Base-by-base conservation (phyloP, 2,113 vertebrate species). In the Zonotrichia leucophrys region DNA sequence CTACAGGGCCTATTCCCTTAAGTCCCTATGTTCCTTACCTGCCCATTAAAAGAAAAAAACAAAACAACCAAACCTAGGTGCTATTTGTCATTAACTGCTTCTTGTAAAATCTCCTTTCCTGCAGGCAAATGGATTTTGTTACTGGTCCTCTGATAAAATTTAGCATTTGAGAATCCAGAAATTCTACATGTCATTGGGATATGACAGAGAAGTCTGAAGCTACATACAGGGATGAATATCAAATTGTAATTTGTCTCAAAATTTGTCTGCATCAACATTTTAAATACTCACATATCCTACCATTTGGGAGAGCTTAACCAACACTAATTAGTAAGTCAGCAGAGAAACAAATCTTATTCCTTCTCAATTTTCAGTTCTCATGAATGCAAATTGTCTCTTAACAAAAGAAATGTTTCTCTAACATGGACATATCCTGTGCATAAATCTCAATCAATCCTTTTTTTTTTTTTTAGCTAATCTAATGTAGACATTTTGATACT, bases 331-430 rank as follows among this genome's bases (percentile, higher is more conserved):
- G 44, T 24, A 77, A 95, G 31, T 77, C 64, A 52, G 30, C 47
- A 85, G 14, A 90, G 55, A 94, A 90, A 67, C 72, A 94, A 95
- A 74, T 46, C 59, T 89, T 87, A 87, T 42, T 94, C 67, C n/a
- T 80, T 68, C 93, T 90, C 88, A 76, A 94, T 94, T 91, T 96
- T 96, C 70, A 90, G 74, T 94, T 96, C 52, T 83, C 31, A 41
- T 35, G 64, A 94, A 82, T 90, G 74, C 74, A 82, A 95, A 87
- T 46, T 83, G 64, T 89, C 49, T 87, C 73, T 80, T 79, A 94
- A 94, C 72, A 95, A 89, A 95, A 86, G 79, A 96, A 93, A 95
- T 67, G 11, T 96, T 91, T 89, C 66, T 81, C 78, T 74, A 95
- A 67, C 49, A 41, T 42, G 81, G 56, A 83, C 94, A 83, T 62